Evolutionary conservation across 1,140 invertebrate genomes (phyloP).

Genomic region (Aporrectodea caliginosa): DNA sequence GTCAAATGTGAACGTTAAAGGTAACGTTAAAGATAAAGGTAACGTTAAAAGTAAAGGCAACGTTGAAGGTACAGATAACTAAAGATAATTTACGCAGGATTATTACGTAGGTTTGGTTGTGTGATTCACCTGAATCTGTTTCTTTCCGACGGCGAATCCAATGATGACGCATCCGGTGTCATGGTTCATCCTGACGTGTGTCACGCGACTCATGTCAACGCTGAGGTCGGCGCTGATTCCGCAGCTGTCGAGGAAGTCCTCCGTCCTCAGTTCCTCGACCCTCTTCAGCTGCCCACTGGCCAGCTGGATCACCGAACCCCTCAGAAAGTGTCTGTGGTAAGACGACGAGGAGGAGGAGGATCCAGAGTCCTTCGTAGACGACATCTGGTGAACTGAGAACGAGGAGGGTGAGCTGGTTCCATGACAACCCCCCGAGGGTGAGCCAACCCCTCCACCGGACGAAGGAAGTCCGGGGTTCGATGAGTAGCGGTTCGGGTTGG

Average conservation of each 20-base stretch:
- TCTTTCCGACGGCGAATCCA: background rate
- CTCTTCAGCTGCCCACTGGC: background rate
- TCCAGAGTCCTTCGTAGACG: background rate
- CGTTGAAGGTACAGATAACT: too few relatives aligned
- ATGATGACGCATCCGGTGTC: background rate
- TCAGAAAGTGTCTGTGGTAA: background rate
- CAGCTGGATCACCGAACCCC: background rate
- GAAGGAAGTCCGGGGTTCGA: background rate
- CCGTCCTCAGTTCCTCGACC: background rate
- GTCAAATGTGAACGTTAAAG: too few relatives aligned
- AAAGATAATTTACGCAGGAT: too few relatives aligned
- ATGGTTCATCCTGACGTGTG: background rate
- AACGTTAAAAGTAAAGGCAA: too few relatives aligned
- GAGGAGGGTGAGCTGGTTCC: background rate
- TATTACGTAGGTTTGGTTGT: too few relatives aligned
- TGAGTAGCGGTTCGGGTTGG: too few relatives aligned
- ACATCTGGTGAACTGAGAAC: background rate
- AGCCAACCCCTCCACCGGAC: too few relatives aligned
- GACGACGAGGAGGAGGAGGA: background rate
- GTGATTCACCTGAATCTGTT: background rate
- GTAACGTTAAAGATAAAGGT: too few relatives aligned
- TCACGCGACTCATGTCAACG: background rate
- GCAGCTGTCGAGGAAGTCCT: background rate
- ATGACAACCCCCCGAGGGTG: background rate
- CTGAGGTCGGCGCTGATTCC: background rate